Base-by-base conservation (phyloP, 2,888 invertebrate species). In the Dysmachus trigonus region DNA sequence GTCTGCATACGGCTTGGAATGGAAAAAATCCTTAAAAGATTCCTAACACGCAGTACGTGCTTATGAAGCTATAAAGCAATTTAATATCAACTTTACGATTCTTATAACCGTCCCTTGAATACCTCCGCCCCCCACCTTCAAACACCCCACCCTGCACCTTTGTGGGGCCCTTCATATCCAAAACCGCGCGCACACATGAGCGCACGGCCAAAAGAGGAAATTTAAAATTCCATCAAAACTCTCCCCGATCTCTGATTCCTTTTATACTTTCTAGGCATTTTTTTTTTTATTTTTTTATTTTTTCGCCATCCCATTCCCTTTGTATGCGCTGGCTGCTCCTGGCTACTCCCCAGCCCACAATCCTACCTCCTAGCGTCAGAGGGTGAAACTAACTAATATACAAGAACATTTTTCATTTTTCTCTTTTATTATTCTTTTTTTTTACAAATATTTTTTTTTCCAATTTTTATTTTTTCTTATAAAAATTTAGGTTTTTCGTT, bases 141-240 rank as follows among this genome's bases (percentile, higher is more conserved):
- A n/a, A n/a, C 35, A 33, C 13, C 4, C 33, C 13, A 2, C 35
- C 35, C 18, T 5, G 4, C 33, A 18, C n/a, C n/a, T n/a, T n/a
- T 35, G 22, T 15, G 15, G 18, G 8, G 38, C 77, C 62, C 27
- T 22, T 62, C 27, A 22, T 62, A 53, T 53, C 18, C 53, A 1
- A 53, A 53, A 53, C 73, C 33, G 31, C 73, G 73, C 33, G n/a
- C 79, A 79, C 79, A 79, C 79, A 79, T 51, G 79, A 27, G 47
- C 47, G 47, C n/a, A 47, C 47, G n/a, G 47, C 47, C 10, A 41
- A 53, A 47, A 81, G n/a, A n/a, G 62, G 35, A 81, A 81, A 81
- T 81, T 81, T 81, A 81, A 81, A 53, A 81, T 81, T 81, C 81
- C 81, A 81, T 53, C 79, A 79, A 79, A 79, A 27, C 79, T 79